Conservation (phyloP, 2,888 invertebrate species). For the Podabrus alpinus region DNA sequence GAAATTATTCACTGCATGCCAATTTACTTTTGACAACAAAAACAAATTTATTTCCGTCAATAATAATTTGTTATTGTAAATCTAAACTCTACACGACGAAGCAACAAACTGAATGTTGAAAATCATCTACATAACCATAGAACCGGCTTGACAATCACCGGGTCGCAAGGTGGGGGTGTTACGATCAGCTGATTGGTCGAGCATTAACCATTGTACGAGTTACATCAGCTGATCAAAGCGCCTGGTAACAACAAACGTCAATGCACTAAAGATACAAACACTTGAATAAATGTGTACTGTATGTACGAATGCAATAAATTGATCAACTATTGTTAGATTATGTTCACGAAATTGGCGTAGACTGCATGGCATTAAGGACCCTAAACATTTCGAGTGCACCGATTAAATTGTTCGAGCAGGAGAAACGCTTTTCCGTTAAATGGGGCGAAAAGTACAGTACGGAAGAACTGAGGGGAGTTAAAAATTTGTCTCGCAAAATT, state of each 20-base stretch:
- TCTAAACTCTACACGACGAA: slow-evolving; percentile 33
- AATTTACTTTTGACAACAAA: slow-evolving; percentile 9
- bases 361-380: neutral
- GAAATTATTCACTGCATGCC: slow-evolving; percentile 16
- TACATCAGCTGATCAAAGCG: slow-evolving; percentile 44
- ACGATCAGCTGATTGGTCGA: slow-evolving; percentile 42
- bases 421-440: neutral
- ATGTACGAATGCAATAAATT: neutral
- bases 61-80: slow-evolving; percentile 6
- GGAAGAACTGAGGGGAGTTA: too few relatives aligned
- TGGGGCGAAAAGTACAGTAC: too few relatives aligned
- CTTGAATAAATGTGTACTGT: neutral
- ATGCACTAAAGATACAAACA: slow-evolving; percentile 3
- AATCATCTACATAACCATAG: slow-evolving; percentile 25
- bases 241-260: slow-evolving; percentile 40
- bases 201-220: slow-evolving; percentile 40
- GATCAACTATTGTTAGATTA: neutral
- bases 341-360: neutral
- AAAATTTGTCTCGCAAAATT: too few relatives aligned
- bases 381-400: neutral
- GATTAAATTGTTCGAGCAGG: neutral
- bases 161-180: slow-evolving; percentile 4
- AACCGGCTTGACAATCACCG: slow-evolving; percentile 36
- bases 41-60: neutral
- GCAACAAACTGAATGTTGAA: slow-evolving; percentile 26